Evolutionary conservation across 2,113 vertebrate species (phyloP).

Genomic region (Eublepharis macularius): DNA sequence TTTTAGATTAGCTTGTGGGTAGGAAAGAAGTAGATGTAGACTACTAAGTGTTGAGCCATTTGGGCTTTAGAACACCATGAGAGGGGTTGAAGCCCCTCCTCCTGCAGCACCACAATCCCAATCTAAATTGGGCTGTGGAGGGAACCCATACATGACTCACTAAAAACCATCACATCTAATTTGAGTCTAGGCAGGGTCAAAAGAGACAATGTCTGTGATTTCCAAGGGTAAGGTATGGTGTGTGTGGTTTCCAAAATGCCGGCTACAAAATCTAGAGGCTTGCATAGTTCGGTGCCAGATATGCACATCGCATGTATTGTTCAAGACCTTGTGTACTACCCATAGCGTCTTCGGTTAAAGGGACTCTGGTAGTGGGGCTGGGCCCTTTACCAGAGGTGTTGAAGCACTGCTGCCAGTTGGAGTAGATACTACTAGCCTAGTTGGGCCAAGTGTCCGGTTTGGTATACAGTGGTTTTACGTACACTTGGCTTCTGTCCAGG

Average conservation of each 20-base stretch:
- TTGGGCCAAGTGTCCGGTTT: neutral
- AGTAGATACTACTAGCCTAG: neutral
- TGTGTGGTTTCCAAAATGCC: neutral
- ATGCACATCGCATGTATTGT: neutral
- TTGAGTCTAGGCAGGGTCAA: neutral
- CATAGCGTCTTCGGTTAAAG: neutral
- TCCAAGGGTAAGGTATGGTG: neutral
- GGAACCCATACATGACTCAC: too few relatives aligned
- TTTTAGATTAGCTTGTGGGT: too few relatives aligned
- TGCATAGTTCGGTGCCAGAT: neutral
- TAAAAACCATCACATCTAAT: too few relatives aligned
- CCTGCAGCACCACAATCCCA: too few relatives aligned
- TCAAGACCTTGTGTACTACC: neutral
- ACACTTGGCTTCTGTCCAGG: neutral
- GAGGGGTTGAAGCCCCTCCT: too few relatives aligned
- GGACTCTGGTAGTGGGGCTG: neutral
- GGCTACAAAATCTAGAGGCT: neutral
- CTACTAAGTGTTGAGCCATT: too few relatives aligned
- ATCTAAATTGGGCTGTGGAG: too few relatives aligned
- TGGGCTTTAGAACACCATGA: too few relatives aligned
- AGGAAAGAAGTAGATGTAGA: too few relatives aligned
- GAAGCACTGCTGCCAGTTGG: neutral
- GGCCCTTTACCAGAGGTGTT: neutral
- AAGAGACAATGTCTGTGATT: neutral
- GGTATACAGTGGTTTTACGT: neutral